A percentile compares a stretch with the other conserved stretches of the same genome.
These are phyloP conservation scores for Otolemur crassicaudatus DNA, from an alignment of 2,797 vertebrate genomes.

Conservation along the genomic window DNA sequence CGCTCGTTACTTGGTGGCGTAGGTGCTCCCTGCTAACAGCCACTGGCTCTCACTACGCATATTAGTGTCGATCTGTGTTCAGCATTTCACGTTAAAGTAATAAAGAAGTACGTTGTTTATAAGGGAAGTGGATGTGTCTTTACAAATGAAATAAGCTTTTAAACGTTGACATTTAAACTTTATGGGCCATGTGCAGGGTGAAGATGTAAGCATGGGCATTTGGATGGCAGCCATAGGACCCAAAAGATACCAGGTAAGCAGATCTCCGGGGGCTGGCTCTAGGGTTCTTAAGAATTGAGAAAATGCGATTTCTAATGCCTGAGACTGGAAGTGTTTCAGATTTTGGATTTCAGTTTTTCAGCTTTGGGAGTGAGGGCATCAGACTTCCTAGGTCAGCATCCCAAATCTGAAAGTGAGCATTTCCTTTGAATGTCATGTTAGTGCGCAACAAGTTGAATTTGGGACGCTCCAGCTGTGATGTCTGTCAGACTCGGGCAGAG, in stretches of 20 bases:
- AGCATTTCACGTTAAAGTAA: not conserved
- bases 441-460: not conserved
- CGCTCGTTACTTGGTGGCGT: not conserved
- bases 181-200: slow-evolving; percentile 89
- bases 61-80: not conserved
- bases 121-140: not conserved
- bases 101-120: not conserved
- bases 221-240: slow-evolving; percentile 99
- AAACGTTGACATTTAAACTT: not conserved
- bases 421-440: not conserved
- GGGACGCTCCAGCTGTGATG: not conserved
- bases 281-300: not conserved
- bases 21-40: not conserved
- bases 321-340: not conserved
- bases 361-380: not conserved
- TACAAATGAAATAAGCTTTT: not conserved
- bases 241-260: slow-evolving; percentile 93
- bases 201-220: slow-evolving; percentile 99
- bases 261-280: not conserved
- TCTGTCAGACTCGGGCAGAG: not conserved
- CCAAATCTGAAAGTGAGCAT: not conserved
- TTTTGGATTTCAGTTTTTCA: not conserved
- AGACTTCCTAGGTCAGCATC: not conserved
- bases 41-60: not conserved
- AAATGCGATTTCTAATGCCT: not conserved